Percentiles rank a stretch among this genome's conserved stretches.
Conservation (phyloP, 2,888 invertebrate genomes). For the Drosophila macrospina region DNA sequence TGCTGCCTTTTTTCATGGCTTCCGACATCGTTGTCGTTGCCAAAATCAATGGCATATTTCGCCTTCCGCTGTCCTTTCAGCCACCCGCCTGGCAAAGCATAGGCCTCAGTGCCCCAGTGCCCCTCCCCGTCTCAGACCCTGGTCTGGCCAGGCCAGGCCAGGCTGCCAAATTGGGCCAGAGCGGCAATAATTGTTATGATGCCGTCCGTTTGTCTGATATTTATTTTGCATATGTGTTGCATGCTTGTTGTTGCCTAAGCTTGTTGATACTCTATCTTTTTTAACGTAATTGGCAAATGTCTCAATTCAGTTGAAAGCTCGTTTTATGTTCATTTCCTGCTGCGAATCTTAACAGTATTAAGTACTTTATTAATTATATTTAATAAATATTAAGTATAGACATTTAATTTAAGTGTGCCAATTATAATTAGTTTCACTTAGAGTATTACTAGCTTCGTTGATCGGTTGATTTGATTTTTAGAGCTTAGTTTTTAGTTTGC, state of each 20-base stretch:
- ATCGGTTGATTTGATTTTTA: slow-evolving; percentile 9
- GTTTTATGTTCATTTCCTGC: no score
- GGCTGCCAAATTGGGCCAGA: slow-evolving; percentile 66
- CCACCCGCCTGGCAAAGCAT: slow-evolving; percentile 21
- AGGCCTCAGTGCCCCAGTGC: slow-evolving; percentile 5
- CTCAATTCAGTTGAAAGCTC: not conserved
- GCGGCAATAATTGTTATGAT: slow-evolving; percentile 78
- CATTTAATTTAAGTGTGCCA: not conserved
- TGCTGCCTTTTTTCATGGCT: slow-evolving; percentile 68
- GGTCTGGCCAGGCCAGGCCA: not conserved
- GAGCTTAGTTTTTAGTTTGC: slow-evolving; percentile 47
- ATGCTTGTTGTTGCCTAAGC: no score
- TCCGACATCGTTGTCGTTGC: slow-evolving; percentile 67
- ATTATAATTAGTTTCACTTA: not conserved
- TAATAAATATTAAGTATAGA: not conserved
- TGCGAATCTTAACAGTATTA: no score
- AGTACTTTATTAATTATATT: no score
- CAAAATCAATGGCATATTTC: slow-evolving; percentile 78
- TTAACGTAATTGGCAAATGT: not conserved
- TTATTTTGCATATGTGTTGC: slow-evolving; percentile 76
- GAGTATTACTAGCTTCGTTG: slow-evolving; percentile 38
- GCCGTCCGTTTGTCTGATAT: slow-evolving; percentile 76
- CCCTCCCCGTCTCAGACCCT: not conserved
- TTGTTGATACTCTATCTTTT: not conserved
- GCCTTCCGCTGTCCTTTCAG: slow-evolving; percentile 67